phyloP scores from a whole-genome alignment of 2,888 invertebrate species.

The Rhagophthalmus giganteus region DNA sequence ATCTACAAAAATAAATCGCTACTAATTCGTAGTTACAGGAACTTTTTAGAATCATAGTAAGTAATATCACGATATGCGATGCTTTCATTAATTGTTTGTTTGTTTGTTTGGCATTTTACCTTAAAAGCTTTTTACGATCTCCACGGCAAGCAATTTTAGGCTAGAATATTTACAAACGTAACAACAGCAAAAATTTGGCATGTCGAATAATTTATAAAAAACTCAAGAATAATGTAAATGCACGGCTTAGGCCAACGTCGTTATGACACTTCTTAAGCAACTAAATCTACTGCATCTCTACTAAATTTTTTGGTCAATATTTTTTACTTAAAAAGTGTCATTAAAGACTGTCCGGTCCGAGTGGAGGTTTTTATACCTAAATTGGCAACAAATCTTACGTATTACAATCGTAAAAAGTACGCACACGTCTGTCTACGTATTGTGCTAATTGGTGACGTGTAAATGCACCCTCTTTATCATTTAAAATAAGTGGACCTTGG shows the following conservation, averaged over 20 bases:
- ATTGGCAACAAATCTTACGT: conserved; percentile 29
- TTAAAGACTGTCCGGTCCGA: conserved; percentile 9
- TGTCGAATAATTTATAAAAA: background rate
- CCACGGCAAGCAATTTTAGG: conserved; percentile 18
- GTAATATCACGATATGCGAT: conserved; percentile 16
- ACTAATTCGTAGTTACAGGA: conserved; percentile 16
- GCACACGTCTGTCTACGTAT: conserved; percentile 16
- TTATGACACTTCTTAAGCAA: conserved; percentile 8
- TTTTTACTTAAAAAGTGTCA: conserved; percentile 17
- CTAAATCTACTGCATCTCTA: conserved; percentile 9
- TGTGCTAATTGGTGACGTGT: conserved; percentile 19
- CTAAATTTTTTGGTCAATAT: conserved; percentile 14
- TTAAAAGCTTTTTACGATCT: conserved; percentile 14
- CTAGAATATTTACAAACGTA: conserved; percentile 18
- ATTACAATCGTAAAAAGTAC: conserved; percentile 20
- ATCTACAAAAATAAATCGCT: conserved; percentile 22
- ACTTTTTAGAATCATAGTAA: conserved; percentile 21
- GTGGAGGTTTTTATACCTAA: conserved; percentile 20
- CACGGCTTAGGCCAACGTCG: conserved; percentile 21
- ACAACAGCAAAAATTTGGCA: background rate
- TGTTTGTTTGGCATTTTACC: conserved; percentile 23
- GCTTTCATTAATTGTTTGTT: no score
- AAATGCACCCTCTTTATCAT: conserved; percentile 26
- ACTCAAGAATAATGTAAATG: no score
- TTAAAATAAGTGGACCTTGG: conserved; percentile 11